Evolutionary conservation across 1,140 invertebrate genomes (phyloP).

Genomic region (Eurosta solidaginis): DNA sequence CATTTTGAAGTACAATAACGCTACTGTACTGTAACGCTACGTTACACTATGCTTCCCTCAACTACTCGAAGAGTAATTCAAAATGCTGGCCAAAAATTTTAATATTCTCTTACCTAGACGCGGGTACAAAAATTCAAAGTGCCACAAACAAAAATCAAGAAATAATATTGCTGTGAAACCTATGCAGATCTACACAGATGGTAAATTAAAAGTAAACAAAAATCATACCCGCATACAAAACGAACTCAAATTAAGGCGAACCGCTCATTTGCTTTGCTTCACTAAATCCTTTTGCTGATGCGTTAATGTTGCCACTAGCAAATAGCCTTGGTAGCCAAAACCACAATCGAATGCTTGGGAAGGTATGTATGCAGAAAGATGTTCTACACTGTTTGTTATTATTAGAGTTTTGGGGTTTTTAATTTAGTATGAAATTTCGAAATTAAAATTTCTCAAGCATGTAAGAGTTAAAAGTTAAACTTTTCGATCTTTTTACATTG

Average conservation of each 20-base stretch:
- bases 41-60: too few species aligned
- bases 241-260: neutral
- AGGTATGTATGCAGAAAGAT: too few species aligned
- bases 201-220: constrained; percentile 23
- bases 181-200: too few species aligned
- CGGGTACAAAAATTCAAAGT: too few species aligned
- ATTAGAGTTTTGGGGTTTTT: constrained; percentile 29
- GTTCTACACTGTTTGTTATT: neutral
- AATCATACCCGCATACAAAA: neutral
- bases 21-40: too few species aligned
- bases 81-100: too few species aligned
- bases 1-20: too few species aligned
- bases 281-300: neutral
- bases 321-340: neutral
- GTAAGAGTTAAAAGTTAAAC: constrained; percentile 34
- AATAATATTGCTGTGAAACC: too few species aligned
- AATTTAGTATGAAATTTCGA: constrained; percentile 45
- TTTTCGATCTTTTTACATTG: constrained; percentile 25
- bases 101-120: too few species aligned
- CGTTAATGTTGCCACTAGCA: neutral
- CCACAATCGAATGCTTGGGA: neutral
- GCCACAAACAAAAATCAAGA: too few species aligned
- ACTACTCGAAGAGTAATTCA: too few species aligned
- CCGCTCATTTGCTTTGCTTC: constrained; percentile 1
- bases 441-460: constrained; percentile 57